Evolutionary conservation across 1,140 invertebrate species (phyloP).

Genomic region (Lordiphosa stackelbergi): DNA sequence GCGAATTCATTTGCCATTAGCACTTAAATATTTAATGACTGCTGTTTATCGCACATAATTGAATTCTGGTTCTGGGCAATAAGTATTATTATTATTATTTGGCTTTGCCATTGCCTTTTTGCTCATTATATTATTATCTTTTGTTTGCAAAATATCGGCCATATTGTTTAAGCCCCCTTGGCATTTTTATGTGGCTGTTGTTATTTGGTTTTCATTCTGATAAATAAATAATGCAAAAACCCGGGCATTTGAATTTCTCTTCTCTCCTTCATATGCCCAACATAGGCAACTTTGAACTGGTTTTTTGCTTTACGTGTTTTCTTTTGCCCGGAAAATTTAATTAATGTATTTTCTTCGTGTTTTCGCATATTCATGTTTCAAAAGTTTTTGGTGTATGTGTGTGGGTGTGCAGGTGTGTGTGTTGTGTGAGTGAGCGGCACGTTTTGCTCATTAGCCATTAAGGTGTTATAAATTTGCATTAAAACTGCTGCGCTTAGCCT

Average conservation of each 20-base stretch:
- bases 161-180: conserved; percentile 39
- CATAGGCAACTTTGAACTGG: background rate
- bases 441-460: conserved; percentile 69
- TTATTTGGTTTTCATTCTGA: conserved; percentile 58
- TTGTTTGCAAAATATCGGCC: conserved; percentile 62
- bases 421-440: conserved; percentile 46
- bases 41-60: conserved; percentile 72
- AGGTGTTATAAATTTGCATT: conserved; percentile 72
- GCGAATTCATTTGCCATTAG: conserved; percentile 62
- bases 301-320: conserved; percentile 38
- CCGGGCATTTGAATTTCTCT: conserved; percentile 16
- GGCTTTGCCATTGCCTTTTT: conserved; percentile 20
- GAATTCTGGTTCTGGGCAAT: conserved; percentile 31
- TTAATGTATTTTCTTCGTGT: conserved; percentile 73
- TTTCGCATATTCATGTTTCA: conserved; percentile 71
- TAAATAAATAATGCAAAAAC: conserved; percentile 66
- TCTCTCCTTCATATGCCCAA: conserved; percentile 2
- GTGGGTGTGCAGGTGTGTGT: conserved; percentile 5
- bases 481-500: conserved; percentile 28
- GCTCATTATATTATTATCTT: conserved; percentile 73
- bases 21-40: conserved; percentile 71
- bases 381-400: conserved; percentile 23
- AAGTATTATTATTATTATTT: too few species aligned
- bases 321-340: conserved; percentile 51
- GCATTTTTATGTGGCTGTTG: conserved; percentile 58